Evolutionary conservation across 2,113 vertebrate genomes (phyloP).

Genomic region (Sturnira hondurensis): DNA sequence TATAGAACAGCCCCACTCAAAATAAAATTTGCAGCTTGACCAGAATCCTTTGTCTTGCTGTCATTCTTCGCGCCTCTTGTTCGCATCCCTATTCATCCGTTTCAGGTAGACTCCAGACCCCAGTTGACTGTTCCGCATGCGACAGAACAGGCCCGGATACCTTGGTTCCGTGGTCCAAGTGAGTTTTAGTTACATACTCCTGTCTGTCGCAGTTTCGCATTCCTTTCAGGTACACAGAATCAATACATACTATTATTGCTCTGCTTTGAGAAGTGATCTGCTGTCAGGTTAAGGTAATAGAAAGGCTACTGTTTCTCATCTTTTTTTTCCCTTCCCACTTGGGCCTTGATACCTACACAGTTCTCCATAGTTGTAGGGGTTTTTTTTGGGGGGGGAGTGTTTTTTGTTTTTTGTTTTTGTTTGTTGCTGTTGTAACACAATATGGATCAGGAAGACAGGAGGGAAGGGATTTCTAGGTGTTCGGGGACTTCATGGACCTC

Average conservation of each 20-base stretch:
- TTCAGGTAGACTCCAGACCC: no score
- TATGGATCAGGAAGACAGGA: background rate
- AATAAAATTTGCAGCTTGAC: no score
- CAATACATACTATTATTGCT: background rate
- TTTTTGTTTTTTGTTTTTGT: background rate
- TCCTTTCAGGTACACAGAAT: background rate
- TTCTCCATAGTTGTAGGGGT: background rate
- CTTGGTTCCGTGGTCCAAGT: background rate
- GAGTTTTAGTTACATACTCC: background rate
- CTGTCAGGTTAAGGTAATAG: background rate
- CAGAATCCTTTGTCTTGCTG: no score
- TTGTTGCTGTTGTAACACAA: background rate
- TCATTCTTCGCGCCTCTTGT: no score
- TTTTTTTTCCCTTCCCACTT: no score
- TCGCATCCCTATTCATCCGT: no score
- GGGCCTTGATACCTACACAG: background rate
- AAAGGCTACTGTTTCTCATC: no score
- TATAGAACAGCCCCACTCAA: no score
- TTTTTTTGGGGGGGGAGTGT: no score
- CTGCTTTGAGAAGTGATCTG: background rate
- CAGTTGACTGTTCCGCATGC: no score
- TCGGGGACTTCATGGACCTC: background rate
- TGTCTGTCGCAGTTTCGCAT: background rate
- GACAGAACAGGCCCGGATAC: no score
- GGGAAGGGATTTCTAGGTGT: no score